Evolutionary conservation across 1,140 invertebrate genomes (phyloP).

Genomic region (Tetramorium alpestre): DNA sequence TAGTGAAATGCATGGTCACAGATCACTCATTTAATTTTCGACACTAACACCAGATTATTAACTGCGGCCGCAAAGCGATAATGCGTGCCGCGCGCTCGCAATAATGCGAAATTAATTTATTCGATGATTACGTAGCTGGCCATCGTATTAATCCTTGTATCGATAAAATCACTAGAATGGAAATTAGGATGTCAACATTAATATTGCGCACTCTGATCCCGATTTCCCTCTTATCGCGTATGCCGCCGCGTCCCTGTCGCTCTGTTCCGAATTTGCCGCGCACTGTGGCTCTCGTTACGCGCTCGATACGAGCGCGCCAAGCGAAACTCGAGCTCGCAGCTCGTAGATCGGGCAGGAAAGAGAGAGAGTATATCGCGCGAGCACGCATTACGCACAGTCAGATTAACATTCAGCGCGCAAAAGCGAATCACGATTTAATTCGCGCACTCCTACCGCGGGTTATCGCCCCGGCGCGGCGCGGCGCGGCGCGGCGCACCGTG

Average conservation of each 20-base stretch:
- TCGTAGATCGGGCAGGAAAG: neutral
- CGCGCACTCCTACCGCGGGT: conserved; percentile 10
- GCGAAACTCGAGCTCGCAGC: conserved; percentile 20
- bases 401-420: conserved; percentile 62
- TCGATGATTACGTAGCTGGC: conserved; percentile 51
- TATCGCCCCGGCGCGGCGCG: neutral
- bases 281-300: conserved; percentile 7
- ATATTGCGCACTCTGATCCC: conserved; percentile 33
- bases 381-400: conserved; percentile 59
- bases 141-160: conserved; percentile 35
- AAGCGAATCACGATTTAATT: conserved; percentile 67
- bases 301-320: conserved; percentile 10
- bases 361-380: neutral
- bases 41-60: conserved; percentile 54
- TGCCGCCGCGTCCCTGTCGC: conserved; percentile 10
- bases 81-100: conserved; percentile 30
- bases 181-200: conserved; percentile 64
- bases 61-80: conserved; percentile 41
- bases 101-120: conserved; percentile 68
- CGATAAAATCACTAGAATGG: conserved; percentile 59
- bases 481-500: conserved; percentile 5
- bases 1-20: neutral
- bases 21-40: conserved; percentile 58
- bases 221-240: conserved; percentile 33
- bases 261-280: neutral